These are phyloP conservation scores for Protosalanx chinensis DNA, from an alignment of 2,797 vertebrate species.

Conservation along the genomic window DNA sequence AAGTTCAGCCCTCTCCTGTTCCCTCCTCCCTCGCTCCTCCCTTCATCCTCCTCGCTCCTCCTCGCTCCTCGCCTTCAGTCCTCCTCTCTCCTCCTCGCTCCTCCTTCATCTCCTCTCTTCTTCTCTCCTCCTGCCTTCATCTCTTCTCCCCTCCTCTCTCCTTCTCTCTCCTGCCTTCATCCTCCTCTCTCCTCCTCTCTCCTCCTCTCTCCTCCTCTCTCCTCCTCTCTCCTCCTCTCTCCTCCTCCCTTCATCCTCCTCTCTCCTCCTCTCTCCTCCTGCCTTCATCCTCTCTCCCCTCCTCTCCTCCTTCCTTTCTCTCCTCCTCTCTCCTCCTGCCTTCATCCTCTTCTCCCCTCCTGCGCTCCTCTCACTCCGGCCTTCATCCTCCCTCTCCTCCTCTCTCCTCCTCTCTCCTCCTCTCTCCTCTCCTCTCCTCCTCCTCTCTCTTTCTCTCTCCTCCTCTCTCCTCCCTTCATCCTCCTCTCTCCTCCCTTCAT, in stretches of 20 bases:
- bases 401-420: background rate
- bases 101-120: conserved; percentile 14
- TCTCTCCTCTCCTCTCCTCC: background rate
- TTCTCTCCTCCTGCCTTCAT: background rate
- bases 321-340: background rate
- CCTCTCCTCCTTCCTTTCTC: conserved; percentile 7
- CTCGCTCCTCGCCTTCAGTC: background rate
- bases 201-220: conserved; percentile 21
- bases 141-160: conserved; percentile 1
- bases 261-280: background rate
- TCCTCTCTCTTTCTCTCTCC: conserved; percentile 4
- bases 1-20: conserved; percentile 59
- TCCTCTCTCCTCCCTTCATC: background rate
- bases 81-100: conserved; percentile 17
- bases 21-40: conserved; percentile 7
- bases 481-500: background rate
- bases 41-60: conserved; percentile 43
- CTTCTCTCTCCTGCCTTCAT: conserved; percentile 21
- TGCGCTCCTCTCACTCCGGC: background rate
- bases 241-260: background rate
- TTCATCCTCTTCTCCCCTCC: background rate
- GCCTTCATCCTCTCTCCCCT: background rate
- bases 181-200: conserved; percentile 24
- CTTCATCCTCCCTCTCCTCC: background rate
- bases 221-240: conserved; percentile 25